A percentile compares a stretch with the other conserved stretches of the same genome.
These are phyloP conservation scores for Drosophila navojoa DNA, from an alignment of 1,140 invertebrate genomes.

Conservation along the genomic window DNA sequence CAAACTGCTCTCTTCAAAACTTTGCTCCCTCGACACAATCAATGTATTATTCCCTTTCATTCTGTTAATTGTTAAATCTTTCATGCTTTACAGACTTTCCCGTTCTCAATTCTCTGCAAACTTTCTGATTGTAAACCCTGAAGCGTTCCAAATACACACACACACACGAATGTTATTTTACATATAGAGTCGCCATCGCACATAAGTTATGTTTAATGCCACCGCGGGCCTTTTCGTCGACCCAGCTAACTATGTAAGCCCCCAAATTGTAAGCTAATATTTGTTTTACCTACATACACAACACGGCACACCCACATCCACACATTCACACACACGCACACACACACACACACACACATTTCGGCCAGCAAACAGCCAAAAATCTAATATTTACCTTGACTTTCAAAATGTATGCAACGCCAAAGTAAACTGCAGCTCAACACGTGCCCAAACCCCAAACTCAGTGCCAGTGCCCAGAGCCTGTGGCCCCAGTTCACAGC, in stretches of 20 bases:
- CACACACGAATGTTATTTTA: slow-evolving; percentile 9
- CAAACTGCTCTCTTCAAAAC: too few species aligned
- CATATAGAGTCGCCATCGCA: slow-evolving; percentile 30
- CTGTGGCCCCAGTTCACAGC: slow-evolving; percentile 3
- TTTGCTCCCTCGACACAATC: too few species aligned
- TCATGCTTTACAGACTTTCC: neutral
- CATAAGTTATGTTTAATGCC: slow-evolving; percentile 66
- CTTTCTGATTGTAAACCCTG: neutral
- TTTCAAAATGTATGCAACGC: slow-evolving; percentile 63
- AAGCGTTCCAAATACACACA: neutral
- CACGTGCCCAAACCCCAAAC: slow-evolving; percentile 19
- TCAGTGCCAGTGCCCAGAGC: slow-evolving; percentile 19
- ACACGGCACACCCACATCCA: slow-evolving; percentile 10
- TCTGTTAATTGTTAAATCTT: too few species aligned
- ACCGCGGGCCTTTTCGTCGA: slow-evolving; percentile 68
- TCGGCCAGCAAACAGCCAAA: slow-evolving; percentile 51
- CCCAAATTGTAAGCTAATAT: slow-evolving; percentile 80
- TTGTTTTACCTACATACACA: slow-evolving; percentile 73
- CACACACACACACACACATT: slow-evolving; percentile 14
- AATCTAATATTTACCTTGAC: slow-evolving; percentile 82
- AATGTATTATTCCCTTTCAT: too few species aligned
- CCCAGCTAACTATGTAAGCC: slow-evolving; percentile 70
- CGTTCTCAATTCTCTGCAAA: neutral
- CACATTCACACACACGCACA: slow-evolving; percentile 14
- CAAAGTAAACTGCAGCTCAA: slow-evolving; percentile 73